Evolutionary conservation across 1,140 invertebrate species (phyloP), one percentile per base, ranked within the genome.

Genomic region (Brachionus calyciflorus): DNA sequence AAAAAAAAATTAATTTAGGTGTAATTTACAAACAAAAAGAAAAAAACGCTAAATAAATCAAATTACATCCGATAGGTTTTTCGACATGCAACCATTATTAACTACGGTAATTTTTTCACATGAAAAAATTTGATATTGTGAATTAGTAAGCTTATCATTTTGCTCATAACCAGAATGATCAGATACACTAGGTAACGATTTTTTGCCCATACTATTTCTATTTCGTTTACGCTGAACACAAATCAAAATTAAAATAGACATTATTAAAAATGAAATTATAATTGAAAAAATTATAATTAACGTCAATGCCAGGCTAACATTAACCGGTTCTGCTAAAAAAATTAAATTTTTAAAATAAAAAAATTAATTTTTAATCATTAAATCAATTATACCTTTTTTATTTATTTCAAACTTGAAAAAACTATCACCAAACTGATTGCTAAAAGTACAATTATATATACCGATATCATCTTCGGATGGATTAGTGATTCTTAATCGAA

Each of bases 1-100:
- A 55, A 57, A 57, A 24, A 24, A 37, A 33, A 12, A 65, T 3
- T 24, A 65, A 65, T 21, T 41, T 24, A 19, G 21, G 3, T 26
- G 14, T 12, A n/a, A n/a, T n/a, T n/a, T n/a, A n/a, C n/a, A n/a
- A n/a, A n/a, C n/a, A n/a, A n/a, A n/a, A n/a, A n/a, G n/a, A n/a
- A n/a, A n/a, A n/a, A 14, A 6, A 1, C 30, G 19, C 30, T 19
- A n/a, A 40, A 37, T 60, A 40, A 40, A 60, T 5, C 19, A n/a
- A n/a, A n/a, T 30, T 65, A 65, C 60, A 65, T 65, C 60, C 24
- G 60, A 65, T 26, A 65, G 30, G 24, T 41, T 65, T 41, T 65
- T 65, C 24, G 60, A 65, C 26, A 60, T 33, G 19, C 37, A 12
- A n/a, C 37, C 37, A 37, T n/a, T n/a, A n/a, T n/a, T n/a, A n/a